Evolutionary conservation across 2,797 vertebrate genomes (phyloP).

Genomic region (Enteromius viviparus): DNA sequence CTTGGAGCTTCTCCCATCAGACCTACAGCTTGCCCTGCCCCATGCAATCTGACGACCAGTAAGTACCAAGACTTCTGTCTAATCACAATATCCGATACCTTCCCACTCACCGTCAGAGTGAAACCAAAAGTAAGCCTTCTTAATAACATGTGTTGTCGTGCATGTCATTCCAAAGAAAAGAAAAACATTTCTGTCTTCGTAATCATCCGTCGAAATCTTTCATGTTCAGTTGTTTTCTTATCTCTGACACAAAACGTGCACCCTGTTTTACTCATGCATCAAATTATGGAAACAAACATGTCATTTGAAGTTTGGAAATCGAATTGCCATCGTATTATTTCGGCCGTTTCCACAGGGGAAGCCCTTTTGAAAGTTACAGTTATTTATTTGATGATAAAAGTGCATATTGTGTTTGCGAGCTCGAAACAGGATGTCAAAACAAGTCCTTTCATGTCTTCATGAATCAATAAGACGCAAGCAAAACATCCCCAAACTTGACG

Average conservation of each 20-base stretch:
- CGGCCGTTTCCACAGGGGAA: neutral
- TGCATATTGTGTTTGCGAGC: neutral
- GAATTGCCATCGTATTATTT: neutral
- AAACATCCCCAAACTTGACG: slow-evolving; percentile 8
- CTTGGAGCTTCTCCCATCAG: slow-evolving; percentile 76
- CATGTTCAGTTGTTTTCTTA: neutral
- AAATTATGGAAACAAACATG: neutral
- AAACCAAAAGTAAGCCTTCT: neutral
- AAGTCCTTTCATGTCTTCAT: neutral
- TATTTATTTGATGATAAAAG: neutral
- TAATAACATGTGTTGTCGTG: neutral
- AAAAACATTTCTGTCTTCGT: neutral
- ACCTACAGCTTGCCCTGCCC: slow-evolving; percentile 74
- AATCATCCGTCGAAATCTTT: neutral
- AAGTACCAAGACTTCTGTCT: slow-evolving; percentile 65
- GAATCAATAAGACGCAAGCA: neutral
- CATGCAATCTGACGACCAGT: slow-evolving; percentile 82
- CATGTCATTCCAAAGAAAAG: neutral
- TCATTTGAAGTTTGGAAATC: neutral
- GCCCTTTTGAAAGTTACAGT: neutral
- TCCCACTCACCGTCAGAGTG: neutral
- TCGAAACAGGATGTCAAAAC: neutral
- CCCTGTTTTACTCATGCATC: neutral
- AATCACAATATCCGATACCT: neutral
- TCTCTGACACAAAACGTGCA: neutral